These are phyloP conservation scores for Acrocephalus arundinaceus DNA, from an alignment of 2,113 vertebrate species.

Conservation along the genomic window DNA sequence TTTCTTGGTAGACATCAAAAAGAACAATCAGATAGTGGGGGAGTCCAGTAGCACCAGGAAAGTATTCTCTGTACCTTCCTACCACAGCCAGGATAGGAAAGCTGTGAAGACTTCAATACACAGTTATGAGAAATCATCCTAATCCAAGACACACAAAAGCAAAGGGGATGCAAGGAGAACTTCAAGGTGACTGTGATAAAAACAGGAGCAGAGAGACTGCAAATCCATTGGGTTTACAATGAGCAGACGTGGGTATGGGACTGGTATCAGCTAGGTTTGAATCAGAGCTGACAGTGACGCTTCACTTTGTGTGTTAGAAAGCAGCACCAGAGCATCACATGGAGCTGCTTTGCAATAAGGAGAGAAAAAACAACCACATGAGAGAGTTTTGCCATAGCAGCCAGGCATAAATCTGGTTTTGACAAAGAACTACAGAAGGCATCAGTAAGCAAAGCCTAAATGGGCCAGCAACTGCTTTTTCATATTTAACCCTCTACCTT, in stretches of 20 bases:
- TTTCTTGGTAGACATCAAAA: background rate
- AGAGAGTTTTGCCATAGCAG: background rate
- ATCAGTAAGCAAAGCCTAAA: background rate
- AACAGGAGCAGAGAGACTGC: background rate
- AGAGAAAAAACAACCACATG: background rate
- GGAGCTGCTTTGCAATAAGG: background rate
- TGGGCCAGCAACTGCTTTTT: background rate
- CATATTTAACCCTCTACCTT: background rate
- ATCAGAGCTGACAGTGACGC: accelerated
- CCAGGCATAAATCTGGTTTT: background rate
- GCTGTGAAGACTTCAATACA: background rate
- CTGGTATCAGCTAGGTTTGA: background rate
- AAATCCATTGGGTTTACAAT: background rate
- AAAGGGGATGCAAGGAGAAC: background rate
- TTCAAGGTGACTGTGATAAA: background rate
- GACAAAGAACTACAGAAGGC: background rate
- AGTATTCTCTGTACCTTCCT: background rate
- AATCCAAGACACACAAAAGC: background rate
- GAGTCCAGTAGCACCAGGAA: background rate
- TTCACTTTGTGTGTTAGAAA: background rate
- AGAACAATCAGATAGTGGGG: background rate
- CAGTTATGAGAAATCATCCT: background rate
- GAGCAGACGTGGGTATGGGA: accelerated
- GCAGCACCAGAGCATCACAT: background rate
- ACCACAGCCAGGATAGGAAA: background rate